Percentiles rank a stretch among this genome's conserved stretches.
phyloP scores from a whole-genome alignment of 2,797 vertebrate species.

The Coregonus sp. region DNA sequence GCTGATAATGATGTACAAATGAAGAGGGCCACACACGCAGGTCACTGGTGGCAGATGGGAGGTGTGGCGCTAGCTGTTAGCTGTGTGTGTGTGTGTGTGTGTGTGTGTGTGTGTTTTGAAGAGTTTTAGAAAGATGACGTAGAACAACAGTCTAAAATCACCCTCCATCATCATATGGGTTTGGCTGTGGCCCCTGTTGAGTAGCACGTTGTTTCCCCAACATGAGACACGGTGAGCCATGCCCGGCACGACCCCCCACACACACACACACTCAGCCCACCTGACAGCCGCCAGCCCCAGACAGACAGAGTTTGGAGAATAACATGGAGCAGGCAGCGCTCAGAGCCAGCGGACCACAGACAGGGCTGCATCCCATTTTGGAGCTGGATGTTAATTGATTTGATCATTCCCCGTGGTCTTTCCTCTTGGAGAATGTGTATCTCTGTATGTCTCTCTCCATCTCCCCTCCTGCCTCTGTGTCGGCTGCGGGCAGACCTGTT shows the following conservation, averaged over 20 bases:
- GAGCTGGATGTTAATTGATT: slow-evolving; percentile 95
- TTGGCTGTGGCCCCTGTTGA: no score
- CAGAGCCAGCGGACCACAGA: slow-evolving; percentile 79
- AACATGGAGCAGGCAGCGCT: slow-evolving; percentile 82
- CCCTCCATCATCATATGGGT: not conserved
- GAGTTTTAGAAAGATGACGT: not conserved
- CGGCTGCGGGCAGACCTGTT: slow-evolving; percentile 54
- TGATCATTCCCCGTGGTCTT: slow-evolving; percentile 87
- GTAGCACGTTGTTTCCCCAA: no score
- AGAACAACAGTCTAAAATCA: not conserved
- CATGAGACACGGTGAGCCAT: no score
- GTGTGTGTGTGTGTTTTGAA: not conserved
- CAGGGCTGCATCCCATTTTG: slow-evolving; percentile 58
- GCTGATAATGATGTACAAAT: slow-evolving; percentile 90
- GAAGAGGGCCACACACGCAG: slow-evolving; percentile 85
- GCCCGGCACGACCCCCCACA: not conserved
- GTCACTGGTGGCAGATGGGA: slow-evolving; percentile 85
- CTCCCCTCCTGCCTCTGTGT: slow-evolving; percentile 46
- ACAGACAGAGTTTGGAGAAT: slow-evolving; percentile 69
- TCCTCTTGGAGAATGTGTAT: slow-evolving; percentile 32
- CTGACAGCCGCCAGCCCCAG: slow-evolving; percentile 22
- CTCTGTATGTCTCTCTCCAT: slow-evolving; percentile 45
- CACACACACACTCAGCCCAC: slow-evolving; percentile 12
- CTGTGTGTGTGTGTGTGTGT: slow-evolving; percentile 39
- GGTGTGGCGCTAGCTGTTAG: slow-evolving; percentile 40